Percentiles rank a stretch among this genome's conserved stretches.
Evolutionary conservation across 2,888 invertebrate genomes (phyloP).

Genomic region (Drosophila greeni): DNA sequence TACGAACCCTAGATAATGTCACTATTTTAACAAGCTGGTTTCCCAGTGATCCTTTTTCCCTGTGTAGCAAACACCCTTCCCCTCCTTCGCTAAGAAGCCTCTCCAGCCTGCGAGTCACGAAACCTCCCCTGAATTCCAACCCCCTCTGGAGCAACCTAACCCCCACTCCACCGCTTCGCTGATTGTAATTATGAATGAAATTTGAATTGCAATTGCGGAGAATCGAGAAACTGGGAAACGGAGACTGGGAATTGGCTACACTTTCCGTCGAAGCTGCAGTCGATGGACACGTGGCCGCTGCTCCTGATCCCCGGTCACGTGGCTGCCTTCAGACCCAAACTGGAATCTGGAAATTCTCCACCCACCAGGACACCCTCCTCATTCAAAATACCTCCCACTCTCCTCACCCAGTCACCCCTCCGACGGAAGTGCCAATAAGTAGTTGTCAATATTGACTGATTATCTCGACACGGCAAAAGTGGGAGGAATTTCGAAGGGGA

Average conservation of each 20-base stretch:
- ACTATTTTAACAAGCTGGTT: background rate
- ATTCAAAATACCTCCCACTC: constrained; percentile 21
- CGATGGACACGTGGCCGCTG: constrained; percentile 43
- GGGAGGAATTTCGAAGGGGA: constrained; percentile 12
- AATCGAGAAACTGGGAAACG: constrained; percentile 27
- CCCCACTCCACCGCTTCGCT: constrained; percentile 23
- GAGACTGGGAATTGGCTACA: constrained; percentile 32
- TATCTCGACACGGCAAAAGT: constrained; percentile 63
- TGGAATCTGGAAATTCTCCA: background rate
- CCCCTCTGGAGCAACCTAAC: background rate
- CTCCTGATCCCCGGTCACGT: constrained; percentile 46
- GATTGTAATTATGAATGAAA: constrained; percentile 69
- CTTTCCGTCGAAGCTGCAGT: constrained; percentile 37
- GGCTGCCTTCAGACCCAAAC: constrained; percentile 16
- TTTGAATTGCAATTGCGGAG: constrained; percentile 65
- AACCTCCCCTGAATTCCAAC: constrained; percentile 6
- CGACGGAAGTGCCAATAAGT: constrained; percentile 77
- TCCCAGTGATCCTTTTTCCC: background rate
- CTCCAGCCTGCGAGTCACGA: background rate
- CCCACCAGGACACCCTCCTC: constrained; percentile 30
- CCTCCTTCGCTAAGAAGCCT: background rate
- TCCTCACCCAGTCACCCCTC: constrained; percentile 2
- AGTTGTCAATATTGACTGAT: constrained; percentile 78
- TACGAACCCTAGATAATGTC: background rate
- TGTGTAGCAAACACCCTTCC: background rate